Base-by-base conservation (phyloP, 2,797 vertebrate species). In the Otolemur crassicaudatus region DNA sequence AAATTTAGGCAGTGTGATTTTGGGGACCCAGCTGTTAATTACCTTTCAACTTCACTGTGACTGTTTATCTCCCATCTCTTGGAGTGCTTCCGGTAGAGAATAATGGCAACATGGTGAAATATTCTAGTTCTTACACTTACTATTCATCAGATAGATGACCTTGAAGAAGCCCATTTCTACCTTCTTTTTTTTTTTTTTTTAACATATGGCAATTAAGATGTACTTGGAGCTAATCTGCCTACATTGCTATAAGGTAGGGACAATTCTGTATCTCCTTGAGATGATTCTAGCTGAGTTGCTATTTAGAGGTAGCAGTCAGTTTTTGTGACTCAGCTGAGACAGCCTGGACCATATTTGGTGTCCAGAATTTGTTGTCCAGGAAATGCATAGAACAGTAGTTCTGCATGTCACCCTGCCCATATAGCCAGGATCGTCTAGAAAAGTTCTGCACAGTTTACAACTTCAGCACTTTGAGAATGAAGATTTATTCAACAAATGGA, bases 101-200 rank as follows among this genome's bases (percentile, higher is more conserved):
- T 79, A 25, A 69, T 16, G 7, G 19, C 70, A 60, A 4, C 17
- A 27, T 58, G 7, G 13, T 53, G 84, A 79, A 86, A 31, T 72
- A 94, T 76, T 92, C 49, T n/a, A 60, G 20, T 70, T 91, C 3
- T 73, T 86, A n/a, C 27, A 46, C 7, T 82, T n/a, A 58, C 3
- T n/a, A 14, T 72, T 91, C 22, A 73, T 2, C 3, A 79, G 19
- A 25, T 46, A 46, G 23, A n/a, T 82, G n/a, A 46, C 12, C 25
- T 56, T 40, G 27, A 88, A 91, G n/a, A 87, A 80, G 34, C 23
- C 22, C 25, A 46, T 73, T 89, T 34, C 53, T 67, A 27, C 63
- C 22, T 76, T 87, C 13, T 94, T 53, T 83, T 70, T 37, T 86
- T 92, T 87, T 70, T 34, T 82, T 92, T 87, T 81, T 60, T 27